Percentiles rank a stretch among this genome's conserved stretches.
Evolutionary conservation across 2,797 vertebrate genomes (phyloP).

Genomic region (Eospalax fontanierii): DNA sequence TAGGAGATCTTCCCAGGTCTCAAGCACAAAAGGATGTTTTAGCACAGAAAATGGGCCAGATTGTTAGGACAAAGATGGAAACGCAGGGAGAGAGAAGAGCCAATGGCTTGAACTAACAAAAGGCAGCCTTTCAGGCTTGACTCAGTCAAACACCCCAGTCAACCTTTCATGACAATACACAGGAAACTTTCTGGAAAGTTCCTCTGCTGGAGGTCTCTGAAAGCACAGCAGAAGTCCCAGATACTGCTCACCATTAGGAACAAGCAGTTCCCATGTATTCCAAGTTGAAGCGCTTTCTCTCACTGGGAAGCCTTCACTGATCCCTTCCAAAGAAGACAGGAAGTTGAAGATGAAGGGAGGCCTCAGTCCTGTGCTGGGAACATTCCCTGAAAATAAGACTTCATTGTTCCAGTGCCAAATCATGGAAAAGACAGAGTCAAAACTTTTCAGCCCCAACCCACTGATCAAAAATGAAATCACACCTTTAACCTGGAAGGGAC

Average conservation of each 20-base stretch:
- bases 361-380: too few relatives aligned
- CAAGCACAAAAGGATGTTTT: not conserved
- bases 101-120: too few relatives aligned
- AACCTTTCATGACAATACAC: not conserved
- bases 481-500: accelerated
- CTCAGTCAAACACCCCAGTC: not conserved
- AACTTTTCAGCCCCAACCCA: too few relatives aligned
- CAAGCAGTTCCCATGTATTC: not conserved
- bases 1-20: not conserved
- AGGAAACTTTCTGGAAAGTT: too few relatives aligned
- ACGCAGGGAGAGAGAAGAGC: not conserved
- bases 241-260: too few relatives aligned
- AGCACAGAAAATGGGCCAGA: not conserved
- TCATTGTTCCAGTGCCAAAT: not conserved
- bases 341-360: not conserved
- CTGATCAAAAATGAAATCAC: accelerated
- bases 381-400: not conserved
- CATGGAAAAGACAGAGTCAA: not conserved
- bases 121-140: not conserved
- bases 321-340: not conserved
- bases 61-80: not conserved
- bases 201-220: not conserved
- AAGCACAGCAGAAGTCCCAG: not conserved
- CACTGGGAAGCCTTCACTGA: not conserved
- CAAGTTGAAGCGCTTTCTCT: not conserved